These are phyloP conservation scores for Helicolenus hilgendorfi DNA, from an alignment of 2,797 vertebrate genomes.

Conservation along the genomic window DNA sequence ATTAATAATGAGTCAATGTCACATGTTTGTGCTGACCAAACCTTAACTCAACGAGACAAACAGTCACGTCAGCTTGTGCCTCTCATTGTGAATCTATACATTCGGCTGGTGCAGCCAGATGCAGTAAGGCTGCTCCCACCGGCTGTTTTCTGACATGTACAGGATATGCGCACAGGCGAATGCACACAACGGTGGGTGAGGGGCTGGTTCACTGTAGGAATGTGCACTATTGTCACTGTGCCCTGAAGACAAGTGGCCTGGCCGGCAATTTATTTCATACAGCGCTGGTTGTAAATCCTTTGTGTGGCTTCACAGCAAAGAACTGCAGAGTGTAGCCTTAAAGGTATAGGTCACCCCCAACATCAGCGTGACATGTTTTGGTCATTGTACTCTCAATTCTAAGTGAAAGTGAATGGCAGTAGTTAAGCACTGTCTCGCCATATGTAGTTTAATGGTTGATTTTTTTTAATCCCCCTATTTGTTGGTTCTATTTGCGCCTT, in stretches of 20 bases:
- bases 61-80: slow-evolving; percentile 53
- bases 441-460: not conserved
- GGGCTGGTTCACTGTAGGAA: slow-evolving; percentile 64
- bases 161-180: not conserved
- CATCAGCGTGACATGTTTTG: slow-evolving; percentile 62
- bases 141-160: slow-evolving; percentile 41
- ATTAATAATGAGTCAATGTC: slow-evolving; percentile 72
- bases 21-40: slow-evolving; percentile 35
- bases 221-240: slow-evolving; percentile 76
- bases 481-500: not conserved
- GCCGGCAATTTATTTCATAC: slow-evolving; percentile 77
- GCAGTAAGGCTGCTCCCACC: slow-evolving; percentile 47
- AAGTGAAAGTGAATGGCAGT: slow-evolving; percentile 33
- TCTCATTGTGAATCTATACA: slow-evolving; percentile 37
- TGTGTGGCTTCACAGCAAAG: slow-evolving; percentile 72
- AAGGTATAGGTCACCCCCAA: slow-evolving; percentile 85
- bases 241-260: slow-evolving; percentile 81
- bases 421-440: not conserved
- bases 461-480: not conserved
- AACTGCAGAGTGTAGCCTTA: slow-evolving; percentile 78
- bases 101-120: slow-evolving; percentile 41
- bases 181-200: slow-evolving; percentile 33
- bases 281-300: slow-evolving; percentile 81
- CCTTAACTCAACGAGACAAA: slow-evolving; percentile 63
- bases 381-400: slow-evolving; percentile 44